Base-by-base conservation (phyloP, 2,797 vertebrate genomes). In the Acrossocheilus fasciatus region DNA sequence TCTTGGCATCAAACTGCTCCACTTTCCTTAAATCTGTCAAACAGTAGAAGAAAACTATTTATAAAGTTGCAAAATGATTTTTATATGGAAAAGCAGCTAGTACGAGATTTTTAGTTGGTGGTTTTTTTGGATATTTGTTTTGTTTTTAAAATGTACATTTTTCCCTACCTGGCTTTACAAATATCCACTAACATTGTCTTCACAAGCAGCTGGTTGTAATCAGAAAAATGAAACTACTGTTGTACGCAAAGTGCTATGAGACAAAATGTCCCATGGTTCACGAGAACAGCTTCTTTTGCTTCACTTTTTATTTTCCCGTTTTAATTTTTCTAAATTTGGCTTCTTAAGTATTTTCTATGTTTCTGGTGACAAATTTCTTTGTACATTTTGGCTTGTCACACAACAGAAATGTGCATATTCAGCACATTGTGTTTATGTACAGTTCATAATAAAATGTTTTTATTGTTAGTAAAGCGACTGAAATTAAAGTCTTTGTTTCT, bases 331-430 rank as follows among this genome's bases (percentile, higher is more conserved):
- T 83, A 81, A 86, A 86, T 54, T 70, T 52, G 82, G 47, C 77
- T 75, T 83, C 73, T 79, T 43, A 77, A 54, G 50, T 79, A 79
- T 89, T 90, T 89, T 82, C 57, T 86, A 88, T 89, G 91, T 93
- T 95, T 94, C 83, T 91, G 88, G 91, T 91, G 87, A 90, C 91
- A 88, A 92, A 66, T 82, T 92, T 93, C 75, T 89, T 88, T 96
- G 95, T 96, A 96, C 92, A 96, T 95, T 95, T 95, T 92, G 92
- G 93, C 92, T 94, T 93, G 93, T 95, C 93, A 91, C 90, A 94
- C 94, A 93, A 94, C 91, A 94, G 90, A 92, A 80, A 93, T 89
- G 91, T 91, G 93, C 95, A 93, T 93, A 92, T 93, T 95, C 82
- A 94, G 95, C 94, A 95, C 94, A 90, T 91, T 93, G 92, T 94